Base-by-base conservation (phyloP, 2,888 invertebrate genomes). In the Schizaphis graminum region DNA sequence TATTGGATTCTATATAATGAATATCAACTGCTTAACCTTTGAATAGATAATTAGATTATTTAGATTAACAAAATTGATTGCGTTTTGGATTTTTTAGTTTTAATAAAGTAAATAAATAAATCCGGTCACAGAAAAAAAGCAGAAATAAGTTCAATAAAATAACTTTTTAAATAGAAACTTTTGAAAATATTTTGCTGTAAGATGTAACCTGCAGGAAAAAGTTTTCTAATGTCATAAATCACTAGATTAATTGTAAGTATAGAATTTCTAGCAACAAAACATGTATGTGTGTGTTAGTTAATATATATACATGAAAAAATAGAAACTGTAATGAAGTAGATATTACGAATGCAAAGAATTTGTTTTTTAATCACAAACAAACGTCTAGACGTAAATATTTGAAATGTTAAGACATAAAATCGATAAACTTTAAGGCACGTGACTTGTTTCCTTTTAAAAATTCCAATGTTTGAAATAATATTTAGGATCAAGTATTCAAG, bases 161-260 rank as follows among this genome's bases (percentile, higher is more conserved):
- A 49, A 91, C 49, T 77, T 91, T 77, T 49, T 41, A 77, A 49
- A 91, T 77, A 7, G 49, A 77, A 77, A 91, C 86, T 86, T 86
- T 86, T 35, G 13, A 16, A 61, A 87, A 61, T 61, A 47, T 61
- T 85, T 91, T 57, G 53, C 35, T 53, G 0, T 21, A 35, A 85
- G 85, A 85, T 91, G 84, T 44, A 56, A 57, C 85, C 26, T 35
- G 2, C 21, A 21, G 61, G 13, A 61, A 77, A 92, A 92, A 57
- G 86, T 87, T 92, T 91, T 87, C 61, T 87, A 13, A 85, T 56
- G 49, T 28, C 35, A 92, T 92, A 87, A 87, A 92, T 92, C 44
- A 57, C 56, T 57, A 91, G 56, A 44, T 47, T 47, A 85, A 35
- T n/a, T 35, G 21, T 86, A 86, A 44, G 21, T n/a, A 57, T 24